Base-by-base conservation (phyloP, 1,140 invertebrate species). In the Reticulitermes speratus region DNA sequence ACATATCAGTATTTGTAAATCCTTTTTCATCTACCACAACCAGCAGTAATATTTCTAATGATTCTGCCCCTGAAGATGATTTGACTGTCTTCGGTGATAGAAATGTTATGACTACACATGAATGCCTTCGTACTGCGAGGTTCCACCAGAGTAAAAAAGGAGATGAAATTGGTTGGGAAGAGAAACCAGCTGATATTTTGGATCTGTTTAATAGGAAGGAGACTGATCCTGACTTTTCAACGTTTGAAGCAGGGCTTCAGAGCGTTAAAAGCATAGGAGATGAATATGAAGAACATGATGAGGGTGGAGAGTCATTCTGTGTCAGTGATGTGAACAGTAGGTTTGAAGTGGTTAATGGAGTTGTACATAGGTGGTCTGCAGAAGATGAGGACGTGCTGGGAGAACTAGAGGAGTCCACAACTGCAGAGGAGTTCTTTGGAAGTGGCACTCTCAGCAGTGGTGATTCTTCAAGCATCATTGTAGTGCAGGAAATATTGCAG, bases 361-460 rank as follows among this genome's bases (percentile, higher is more conserved):
- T 38, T 19, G 25, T 30, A 11, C 82, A 59, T 9, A 52, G 86
- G 16, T 87, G 86, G 86, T 84, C 86, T 19, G 82, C 81, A 12
- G 86, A 30, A 9, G 86, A 87, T 30, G 86, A 84, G 19, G 85
- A 81, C 0, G 19, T 21, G 19, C 32, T 85, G 3, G 83, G 85
- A n/a, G 92, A 93, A 21, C 87, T 92, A 1, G 93, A 94, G 84
- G 89, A 92, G 5, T 94, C 93, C 8, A 91, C 93, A 44, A 90
- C 93, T 1, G 93, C 94, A 3, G 94, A 94, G 86, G 94, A 94
- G 85, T 94, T 93, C 87, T 94, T 94, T 84, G 91, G 89, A 16
- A 86, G 32, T 38, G n/a, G n/a, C 2, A 8, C 25, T n/a, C 0
- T 11, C 25, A 30, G 65, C 65, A 30, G 65, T 8, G 87, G 75